Evolutionary conservation across 2,797 vertebrate genomes (phyloP), one percentile per base, ranked within the genome.

Genomic region (Microctenopoma lineatum): DNA sequence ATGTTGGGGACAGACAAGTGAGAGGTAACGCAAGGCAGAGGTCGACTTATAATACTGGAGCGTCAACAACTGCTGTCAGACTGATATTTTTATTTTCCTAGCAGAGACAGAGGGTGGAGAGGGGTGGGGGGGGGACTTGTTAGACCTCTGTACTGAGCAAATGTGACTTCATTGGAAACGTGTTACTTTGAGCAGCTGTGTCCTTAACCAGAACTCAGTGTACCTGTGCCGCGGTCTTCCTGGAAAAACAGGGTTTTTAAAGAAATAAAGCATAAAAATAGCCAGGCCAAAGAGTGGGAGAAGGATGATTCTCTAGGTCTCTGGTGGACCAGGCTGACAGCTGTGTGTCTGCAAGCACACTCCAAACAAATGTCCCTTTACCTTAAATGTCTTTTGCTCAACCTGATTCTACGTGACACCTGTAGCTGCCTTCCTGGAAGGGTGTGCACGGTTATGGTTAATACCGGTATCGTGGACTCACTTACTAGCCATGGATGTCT

Each of bases 141-240:
- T 78, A 83, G 87, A 71, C 79, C 61, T 66, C 52, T 70, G 75
- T 84, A 75, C 63, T 53, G 57, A 66, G 59, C 44, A 70, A 87
- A 90, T 82, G 77, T 65, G 81, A 56, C 80, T 88, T 85, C 69
- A 74, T 36, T 78, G 80, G 73, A 81, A 80, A 66, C 25, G 29
- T 73, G 76, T 81, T 81, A n/a, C 53, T 75, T 48, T 13, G 50
- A 79, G 67, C 76, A 76, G 83, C 84, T 81, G 85, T 25, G 39
- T 77, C 78, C 63, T 79, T 73, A 58, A 60, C 48, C 71, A 73
- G 84, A 21, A 86, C 88, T 71, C 39, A 0, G 59, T 89, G 85
- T 89, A 87, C 85, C 85, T 87, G 77, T 4, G 50, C 75, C n/a
- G 25, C 5, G 25, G 14, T 77, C 66, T 87, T 90, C 87, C 83